Evolutionary conservation across 2,113 vertebrate species (phyloP), one percentile per base, ranked within the genome.

Genomic region (Calidris pygmaea): DNA sequence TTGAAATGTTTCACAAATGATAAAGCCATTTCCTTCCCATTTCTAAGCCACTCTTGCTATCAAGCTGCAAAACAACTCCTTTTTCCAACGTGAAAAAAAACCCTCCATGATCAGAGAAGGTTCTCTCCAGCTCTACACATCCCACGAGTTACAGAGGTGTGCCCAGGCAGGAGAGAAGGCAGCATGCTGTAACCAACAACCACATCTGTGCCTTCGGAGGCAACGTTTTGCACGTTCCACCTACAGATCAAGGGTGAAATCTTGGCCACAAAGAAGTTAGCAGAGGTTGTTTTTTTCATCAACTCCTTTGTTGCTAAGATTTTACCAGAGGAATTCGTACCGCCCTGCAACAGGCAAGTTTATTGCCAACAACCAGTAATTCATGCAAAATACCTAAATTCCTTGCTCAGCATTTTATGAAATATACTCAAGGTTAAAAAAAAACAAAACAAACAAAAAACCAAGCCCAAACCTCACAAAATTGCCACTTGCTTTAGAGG

Each of bases 201-300:
- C 59, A 70, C 5, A 7, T 8, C 27, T 3, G 7, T 26, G 52
- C n/a, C 52, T 90, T 87, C 4, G 4, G 78, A 94, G 26, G 67
- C 63, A 89, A 47, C 1, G 8, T 14, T 63, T 80, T 90, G 71
- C 81, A 45, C 55, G 90, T 96, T 83, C 82, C 60, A 60, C 67
- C 93, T 77, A 74, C 79, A 91, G 78, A 95, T 70, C 71, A 90
- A 80, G 75, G 78, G 82, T 90, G 68, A 94, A 88, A 82, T 74
- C 79, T 45, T 90, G 75, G 92, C 75, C 55, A 50, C 47, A 3
- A 34, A 19, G 30, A 84, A 91, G 26, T 59, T 27, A 80, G 34
- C 29, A 89, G 81, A 78, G 65, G 7, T 47, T 62, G n/a, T 80
- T 73, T 92, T 90, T 88, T 88, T 92, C 81, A 79, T 29, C 65